Percentiles rank a stretch among this genome's conserved stretches.
Evolutionary conservation across 2,888 invertebrate species (phyloP).

Genomic region (Leptinotarsa juncta): DNA sequence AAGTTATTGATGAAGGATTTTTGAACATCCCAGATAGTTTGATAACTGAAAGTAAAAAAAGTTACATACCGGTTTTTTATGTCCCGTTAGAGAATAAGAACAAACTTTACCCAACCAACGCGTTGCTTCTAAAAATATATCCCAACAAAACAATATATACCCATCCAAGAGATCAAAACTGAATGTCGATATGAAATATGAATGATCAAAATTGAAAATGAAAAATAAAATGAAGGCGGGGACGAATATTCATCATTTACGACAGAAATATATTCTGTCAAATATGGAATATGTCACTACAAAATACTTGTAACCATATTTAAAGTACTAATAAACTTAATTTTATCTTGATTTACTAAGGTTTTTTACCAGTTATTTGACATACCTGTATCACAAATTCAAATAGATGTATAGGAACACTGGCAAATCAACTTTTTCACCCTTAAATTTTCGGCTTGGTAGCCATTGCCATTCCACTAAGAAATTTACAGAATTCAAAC

Average conservation of each 20-base stretch:
- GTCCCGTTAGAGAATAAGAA: conserved; percentile 37
- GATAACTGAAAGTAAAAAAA: conserved; percentile 20
- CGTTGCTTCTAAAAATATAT: conserved; percentile 44
- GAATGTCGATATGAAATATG: background rate
- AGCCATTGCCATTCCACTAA: conserved; percentile 37
- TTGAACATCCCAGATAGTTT: no score
- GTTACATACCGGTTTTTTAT: conserved; percentile 49
- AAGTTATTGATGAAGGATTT: no score
- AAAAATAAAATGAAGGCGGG: conserved; percentile 5
- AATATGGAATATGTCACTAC: conserved; percentile 12
- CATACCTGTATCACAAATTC: conserved; percentile 31
- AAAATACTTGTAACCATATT: conserved; percentile 12
- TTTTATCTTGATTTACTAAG: conserved; percentile 20
- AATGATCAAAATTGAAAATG: conserved; percentile 11
- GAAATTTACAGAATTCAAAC: conserved; percentile 18
- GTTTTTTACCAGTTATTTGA: background rate
- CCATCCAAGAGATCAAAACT: background rate
- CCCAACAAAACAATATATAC: background rate
- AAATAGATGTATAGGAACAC: conserved; percentile 31
- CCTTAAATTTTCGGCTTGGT: conserved; percentile 29
- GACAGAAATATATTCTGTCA: background rate
- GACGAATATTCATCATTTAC: conserved; percentile 16
- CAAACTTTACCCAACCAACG: conserved; percentile 30
- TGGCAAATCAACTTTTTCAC: conserved; percentile 31
- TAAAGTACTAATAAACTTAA: background rate